Evolutionary conservation across 2,888 invertebrate genomes (phyloP).

Genomic region (Tiliacea citrago): DNA sequence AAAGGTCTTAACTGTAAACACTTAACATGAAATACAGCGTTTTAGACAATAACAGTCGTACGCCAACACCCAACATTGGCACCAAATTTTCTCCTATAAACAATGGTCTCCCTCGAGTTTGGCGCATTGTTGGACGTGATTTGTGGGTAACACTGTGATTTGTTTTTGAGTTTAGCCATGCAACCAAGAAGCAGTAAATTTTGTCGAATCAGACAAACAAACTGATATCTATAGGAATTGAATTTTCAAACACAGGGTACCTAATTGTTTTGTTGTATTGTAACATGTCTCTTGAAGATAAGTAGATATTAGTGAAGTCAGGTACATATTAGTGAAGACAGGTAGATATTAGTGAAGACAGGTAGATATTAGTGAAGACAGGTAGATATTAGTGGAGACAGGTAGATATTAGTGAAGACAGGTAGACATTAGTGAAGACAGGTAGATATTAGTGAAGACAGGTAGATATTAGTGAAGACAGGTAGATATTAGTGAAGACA

Average conservation of each 20-base stretch:
- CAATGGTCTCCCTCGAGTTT: slow-evolving; percentile 36
- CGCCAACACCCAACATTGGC: slow-evolving; percentile 48
- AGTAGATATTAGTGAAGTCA: too few relatives aligned
- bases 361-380: not conserved
- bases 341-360: not conserved
- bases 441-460: not conserved
- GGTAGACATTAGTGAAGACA: not conserved
- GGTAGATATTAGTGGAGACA: too few relatives aligned
- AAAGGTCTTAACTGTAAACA: slow-evolving; percentile 34
- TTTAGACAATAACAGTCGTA: slow-evolving; percentile 36
- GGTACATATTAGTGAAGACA: too few relatives aligned
- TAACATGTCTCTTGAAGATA: not conserved
- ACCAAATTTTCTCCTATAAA: slow-evolving; percentile 51
- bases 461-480: not conserved
- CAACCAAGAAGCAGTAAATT: slow-evolving; percentile 23
- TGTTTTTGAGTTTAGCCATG: slow-evolving; percentile 42
- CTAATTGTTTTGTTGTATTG: not conserved
- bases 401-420: too few relatives aligned
- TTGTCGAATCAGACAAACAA: slow-evolving; percentile 21
- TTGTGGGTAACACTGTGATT: slow-evolving; percentile 37
- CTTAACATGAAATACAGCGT: slow-evolving; percentile 56
- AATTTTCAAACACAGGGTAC: not conserved
- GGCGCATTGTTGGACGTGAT: slow-evolving; percentile 53
- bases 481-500: not conserved
- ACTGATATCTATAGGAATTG: slow-evolving; percentile 23